Evolutionary conservation across 2,797 vertebrate genomes (phyloP), one percentile per base, ranked within the genome.

Genomic region (Tokudaia tokunoshimensis): DNA sequence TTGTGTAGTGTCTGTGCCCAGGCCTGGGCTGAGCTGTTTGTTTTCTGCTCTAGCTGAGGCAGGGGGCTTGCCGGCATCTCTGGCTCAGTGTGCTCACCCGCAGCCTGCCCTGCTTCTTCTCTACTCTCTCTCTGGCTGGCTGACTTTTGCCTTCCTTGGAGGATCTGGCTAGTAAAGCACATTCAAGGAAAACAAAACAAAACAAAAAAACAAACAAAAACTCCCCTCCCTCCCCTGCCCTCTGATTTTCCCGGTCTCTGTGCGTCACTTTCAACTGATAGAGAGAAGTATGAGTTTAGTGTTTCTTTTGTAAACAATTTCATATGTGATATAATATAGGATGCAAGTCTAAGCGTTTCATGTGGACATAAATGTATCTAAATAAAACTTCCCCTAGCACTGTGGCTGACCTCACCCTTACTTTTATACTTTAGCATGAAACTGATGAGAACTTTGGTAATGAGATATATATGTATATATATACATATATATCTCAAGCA

Each of bases 401-500:
- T 99, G 98, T 99, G 99, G 99, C 98, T 99, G 98, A 99, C 98
- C 99, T 99, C 98, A 98, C 98, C 99, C 98, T 98, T 98, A 98
- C 98, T 99, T 99, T 99, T 99, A 98, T 99, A 99, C 98, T 99
- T 99, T 99, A 99, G 99, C 99, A 99, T 99, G 98, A 99, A 98
- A 99, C 98, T 98, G 98, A 99, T 98, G 98, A 98, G 98, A 99
- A 99, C 99, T 99, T 99, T 99, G 98, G 99, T 99, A 99, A 99
- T 99, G 98, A 99, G 98, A 41, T 41, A 41, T 41, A 41, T 41
- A 41, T 98, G 99, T 97, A 98, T 97, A 98, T 98, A 98, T 98
- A 98, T 98, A 99, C 98, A 98, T 98, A 98, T 99, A 98, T 99
- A 98, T 99, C 98, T 99, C 99, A 99, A 99, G 99, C 99, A 99